Evolutionary conservation across 1,140 invertebrate species (phyloP).

Genomic region (Papilio glaucus): DNA sequence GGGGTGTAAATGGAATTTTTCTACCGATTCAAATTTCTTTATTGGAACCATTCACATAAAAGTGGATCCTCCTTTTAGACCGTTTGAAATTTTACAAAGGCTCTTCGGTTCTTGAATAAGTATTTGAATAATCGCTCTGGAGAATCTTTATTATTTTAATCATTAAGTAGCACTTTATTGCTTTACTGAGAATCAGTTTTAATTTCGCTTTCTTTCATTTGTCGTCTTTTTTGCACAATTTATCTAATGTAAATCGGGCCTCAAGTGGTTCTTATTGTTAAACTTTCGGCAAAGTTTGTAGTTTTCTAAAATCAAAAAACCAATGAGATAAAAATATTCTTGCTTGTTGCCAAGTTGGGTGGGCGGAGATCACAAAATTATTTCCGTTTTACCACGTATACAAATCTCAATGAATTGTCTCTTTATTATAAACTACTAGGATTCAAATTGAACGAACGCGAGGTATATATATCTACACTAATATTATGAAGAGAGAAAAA

Average conservation of each 20-base stretch:
- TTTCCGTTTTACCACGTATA: too few relatives aligned
- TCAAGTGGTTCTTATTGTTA: not conserved
- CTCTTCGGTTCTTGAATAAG: constrained; percentile 14
- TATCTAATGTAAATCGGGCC: not conserved
- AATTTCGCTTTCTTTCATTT: constrained; percentile 14
- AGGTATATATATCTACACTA: too few relatives aligned
- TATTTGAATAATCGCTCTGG: constrained; percentile 14
- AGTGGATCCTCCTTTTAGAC: not conserved
- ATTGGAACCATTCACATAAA: constrained; percentile 20
- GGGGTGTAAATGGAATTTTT: constrained; percentile 10
- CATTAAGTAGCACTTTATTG: constrained; percentile 24
- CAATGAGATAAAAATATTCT: too few relatives aligned
- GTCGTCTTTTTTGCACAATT: not conserved
- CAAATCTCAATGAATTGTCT: too few relatives aligned
- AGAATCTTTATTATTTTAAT: constrained; percentile 10
- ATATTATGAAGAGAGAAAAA: too few relatives aligned
- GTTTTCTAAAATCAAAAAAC: too few relatives aligned
- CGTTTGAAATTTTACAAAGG: constrained; percentile 1
- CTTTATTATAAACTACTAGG: too few relatives aligned
- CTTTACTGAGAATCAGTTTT: not conserved
- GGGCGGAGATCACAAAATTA: too few relatives aligned
- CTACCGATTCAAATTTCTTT: constrained; percentile 24
- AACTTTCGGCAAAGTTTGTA: too few relatives aligned
- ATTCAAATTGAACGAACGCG: too few relatives aligned
- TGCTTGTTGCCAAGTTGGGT: too few relatives aligned